Evolutionary conservation across 2,888 invertebrate genomes (phyloP).

Genomic region (Caprella mutica): DNA sequence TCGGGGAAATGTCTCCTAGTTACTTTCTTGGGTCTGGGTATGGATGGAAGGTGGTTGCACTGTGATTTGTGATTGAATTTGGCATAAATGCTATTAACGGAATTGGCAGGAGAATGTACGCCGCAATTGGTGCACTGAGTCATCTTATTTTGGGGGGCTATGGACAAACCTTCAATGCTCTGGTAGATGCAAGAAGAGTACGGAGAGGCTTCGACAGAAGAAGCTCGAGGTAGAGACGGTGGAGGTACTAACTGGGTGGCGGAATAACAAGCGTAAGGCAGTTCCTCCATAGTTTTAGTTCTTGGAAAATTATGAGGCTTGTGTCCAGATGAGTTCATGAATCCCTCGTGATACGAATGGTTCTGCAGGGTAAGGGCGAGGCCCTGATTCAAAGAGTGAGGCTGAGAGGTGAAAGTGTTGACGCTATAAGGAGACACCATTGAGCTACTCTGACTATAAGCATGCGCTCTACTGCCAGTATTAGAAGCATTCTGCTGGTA

Average conservation of each 20-base stretch:
- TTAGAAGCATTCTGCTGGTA: too few species aligned
- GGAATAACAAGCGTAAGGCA: constrained; percentile 30
- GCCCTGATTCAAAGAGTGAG: constrained; percentile 29
- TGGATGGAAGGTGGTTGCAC: constrained; percentile 14
- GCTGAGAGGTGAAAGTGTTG: constrained; percentile 32
- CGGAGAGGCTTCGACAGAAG: constrained; percentile 27
- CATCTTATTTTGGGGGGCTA: background rate
- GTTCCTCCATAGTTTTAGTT: constrained; percentile 32
- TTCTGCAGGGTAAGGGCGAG: constrained; percentile 23
- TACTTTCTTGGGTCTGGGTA: constrained; percentile 12
- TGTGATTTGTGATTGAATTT: background rate
- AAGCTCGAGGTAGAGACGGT: constrained; percentile 21
- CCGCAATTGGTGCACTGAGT: constrained; percentile 24
- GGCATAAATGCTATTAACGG: constrained; percentile 15
- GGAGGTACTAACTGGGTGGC: constrained; percentile 29
- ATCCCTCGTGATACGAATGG: constrained; percentile 16
- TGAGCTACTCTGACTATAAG: constrained; percentile 13
- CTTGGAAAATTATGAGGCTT: constrained; percentile 21
- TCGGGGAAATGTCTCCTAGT: constrained; percentile 22
- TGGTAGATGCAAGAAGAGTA: constrained; percentile 33
- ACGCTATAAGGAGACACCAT: constrained; percentile 28
- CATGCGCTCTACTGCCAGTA: constrained; percentile 20
- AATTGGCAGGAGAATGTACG: constrained; percentile 15
- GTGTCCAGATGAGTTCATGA: constrained; percentile 14
- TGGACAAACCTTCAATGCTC: constrained; percentile 29